A percentile compares a stretch with the other conserved stretches of the same genome.
These are phyloP conservation scores for Julus scanicus DNA, from an alignment of 2,888 invertebrate species.

Conservation along the genomic window DNA sequence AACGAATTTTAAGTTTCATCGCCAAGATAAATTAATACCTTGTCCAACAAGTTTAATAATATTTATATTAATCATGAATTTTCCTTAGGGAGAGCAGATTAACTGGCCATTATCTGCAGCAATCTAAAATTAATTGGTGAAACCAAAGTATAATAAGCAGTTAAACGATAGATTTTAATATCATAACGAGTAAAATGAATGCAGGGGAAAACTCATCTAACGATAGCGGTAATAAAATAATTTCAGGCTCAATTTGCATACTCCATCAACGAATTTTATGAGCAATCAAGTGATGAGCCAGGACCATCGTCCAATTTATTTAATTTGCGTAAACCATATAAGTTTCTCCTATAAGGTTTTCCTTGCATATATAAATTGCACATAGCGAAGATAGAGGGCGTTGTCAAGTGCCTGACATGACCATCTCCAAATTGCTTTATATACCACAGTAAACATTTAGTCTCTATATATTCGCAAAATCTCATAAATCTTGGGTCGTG, in stretches of 20 bases:
- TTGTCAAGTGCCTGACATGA: not conserved
- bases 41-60: too few species aligned
- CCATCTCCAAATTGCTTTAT: conserved; percentile 43
- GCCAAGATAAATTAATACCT: too few species aligned
- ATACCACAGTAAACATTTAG: conserved; percentile 4
- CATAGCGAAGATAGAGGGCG: not conserved
- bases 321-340: conserved; percentile 15
- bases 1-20: too few species aligned
- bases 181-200: not conserved
- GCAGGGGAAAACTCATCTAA: not conserved
- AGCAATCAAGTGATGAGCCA: conserved; percentile 7
- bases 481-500: conserved; percentile 37
- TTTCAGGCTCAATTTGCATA: conserved; percentile 17
- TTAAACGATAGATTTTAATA: not conserved
- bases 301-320: not conserved
- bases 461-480: not conserved
- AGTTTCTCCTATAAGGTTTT: not conserved
- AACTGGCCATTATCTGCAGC: not conserved
- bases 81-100: not conserved
- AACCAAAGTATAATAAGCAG: not conserved
- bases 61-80: too few species aligned
- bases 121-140: not conserved
- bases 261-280: not conserved
- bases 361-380: not conserved
- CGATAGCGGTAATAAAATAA: conserved; percentile 32